These are phyloP conservation scores for Mesaphorura yosii DNA, from an alignment of 1,140 invertebrate species.

Conservation along the genomic window DNA sequence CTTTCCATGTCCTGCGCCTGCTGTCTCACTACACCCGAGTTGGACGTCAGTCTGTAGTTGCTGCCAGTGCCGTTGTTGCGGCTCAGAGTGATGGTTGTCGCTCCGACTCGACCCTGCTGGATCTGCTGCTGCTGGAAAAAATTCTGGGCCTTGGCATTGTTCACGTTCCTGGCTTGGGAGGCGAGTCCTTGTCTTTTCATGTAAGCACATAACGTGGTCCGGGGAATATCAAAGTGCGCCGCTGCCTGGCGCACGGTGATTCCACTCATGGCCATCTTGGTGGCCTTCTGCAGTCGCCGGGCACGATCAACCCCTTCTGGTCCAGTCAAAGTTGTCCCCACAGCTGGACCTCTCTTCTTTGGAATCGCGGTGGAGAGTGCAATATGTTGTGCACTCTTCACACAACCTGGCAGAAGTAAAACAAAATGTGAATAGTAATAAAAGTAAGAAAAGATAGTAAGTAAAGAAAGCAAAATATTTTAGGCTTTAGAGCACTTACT, in stretches of 20 bases:
- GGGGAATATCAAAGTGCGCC: constrained; percentile 27
- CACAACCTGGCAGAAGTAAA: too few species aligned
- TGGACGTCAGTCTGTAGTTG: too few species aligned
- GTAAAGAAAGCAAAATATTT: too few species aligned
- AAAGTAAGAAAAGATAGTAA: too few species aligned
- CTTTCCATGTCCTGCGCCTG: background rate
- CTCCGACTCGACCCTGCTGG: background rate
- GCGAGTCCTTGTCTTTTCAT: constrained; percentile 28
- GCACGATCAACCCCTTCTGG: constrained; percentile 23
- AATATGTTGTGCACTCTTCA: too few species aligned
- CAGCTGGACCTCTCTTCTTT: background rate
- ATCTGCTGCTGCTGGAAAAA: background rate
- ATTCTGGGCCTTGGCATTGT: constrained; percentile 1
- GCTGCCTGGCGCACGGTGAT: constrained; percentile 29
- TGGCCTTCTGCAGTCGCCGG: constrained; percentile 26
- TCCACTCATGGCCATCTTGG: constrained; percentile 28
- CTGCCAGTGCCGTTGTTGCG: too few species aligned
- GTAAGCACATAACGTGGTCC: constrained; percentile 31
- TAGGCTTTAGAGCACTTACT: too few species aligned
- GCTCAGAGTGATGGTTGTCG: background rate
- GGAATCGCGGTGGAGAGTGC: too few species aligned
- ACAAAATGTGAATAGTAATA: too few species aligned
- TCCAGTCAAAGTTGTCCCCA: background rate
- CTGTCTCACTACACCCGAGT: background rate
- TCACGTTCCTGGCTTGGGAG: too few species aligned